Base-by-base conservation (phyloP, 2,113 vertebrate genomes). In the Spheniscus mendiculus region DNA sequence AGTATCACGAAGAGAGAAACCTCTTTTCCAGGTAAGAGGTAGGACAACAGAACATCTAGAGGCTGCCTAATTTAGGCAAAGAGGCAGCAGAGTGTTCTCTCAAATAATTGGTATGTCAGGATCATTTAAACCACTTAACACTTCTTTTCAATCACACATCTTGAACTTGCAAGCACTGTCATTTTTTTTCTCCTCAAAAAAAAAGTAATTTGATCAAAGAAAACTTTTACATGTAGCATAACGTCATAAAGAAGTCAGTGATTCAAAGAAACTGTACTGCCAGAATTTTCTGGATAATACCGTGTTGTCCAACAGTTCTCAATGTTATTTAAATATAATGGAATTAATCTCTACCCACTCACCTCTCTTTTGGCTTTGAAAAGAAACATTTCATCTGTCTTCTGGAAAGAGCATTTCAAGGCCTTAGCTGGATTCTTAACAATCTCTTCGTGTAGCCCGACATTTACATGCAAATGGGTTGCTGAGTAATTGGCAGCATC, bases 301-400 rank as follows among this genome's bases (percentile, higher is more conserved):
- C 38, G 47, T 9, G 12, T 21, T 71, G 69, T 83, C 72, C 92
- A 95, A 77, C 53, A 92, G 72, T 74, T 72, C 73, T 78, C 42
- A 56, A 12, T 82, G 67, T 76, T 80, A 78, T n/a, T 89, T 62
- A 91, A 95, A 91, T 73, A 90, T 45, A 90, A 82, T 20, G 42
- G 70, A 79, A 69, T 87, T 71, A 71, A 80, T 72, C 32, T 90
- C 78, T 78, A 79, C 61, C 34, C 62, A 95, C 97, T 96, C 96
- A 99, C 99, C 99, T 99, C 99, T 97, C 99, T 98, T 91, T 95
- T 98, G 93, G 99, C 99, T 98, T 99, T 99, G 71, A 73, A 83
- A 94, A 98, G 98, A 96, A 99, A 99, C 98, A 99, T 99, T 86
- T 99, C 97, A 22, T 99, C 99, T 2, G 98, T 99, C 77, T 80